Evolutionary conservation across 2,888 invertebrate species (phyloP), one percentile per base, ranked within the genome.

Genomic region (Drosophila kambysellisi): DNA sequence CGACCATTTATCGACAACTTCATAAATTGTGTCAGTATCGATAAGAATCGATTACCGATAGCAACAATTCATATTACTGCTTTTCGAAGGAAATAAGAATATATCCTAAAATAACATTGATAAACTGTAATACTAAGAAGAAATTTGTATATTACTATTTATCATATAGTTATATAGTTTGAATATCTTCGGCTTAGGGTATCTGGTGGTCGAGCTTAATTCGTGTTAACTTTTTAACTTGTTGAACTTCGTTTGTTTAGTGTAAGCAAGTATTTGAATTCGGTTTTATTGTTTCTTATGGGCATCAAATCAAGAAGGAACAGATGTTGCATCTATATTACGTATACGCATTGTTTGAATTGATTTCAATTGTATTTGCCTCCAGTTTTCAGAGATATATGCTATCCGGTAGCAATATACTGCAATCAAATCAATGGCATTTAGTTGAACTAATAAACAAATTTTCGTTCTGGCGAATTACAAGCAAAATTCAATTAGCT

Each of bases 381-480:
- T 30, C 52, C 63, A 74, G 41, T 39, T 35, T 37, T 56, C 17
- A 46, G 11, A 9, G 8, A 46, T 58, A 50, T 32, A 43, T 73
- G 32, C n/a, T 62, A 61, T 62, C 62, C 58, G 52, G 41, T 68
- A 17, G 15, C 37, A 59, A 69, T 74, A 57, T 70, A 46, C 50
- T 57, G 58, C 69, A 68, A 74, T 78, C 74, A 71, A 67, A 70
- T 60, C 59, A 69, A 86, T 60, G 53, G 46, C 66, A 41, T 74
- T 74, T 65, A 56, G 56, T 79, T 56, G 56, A 53, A 73, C 52
- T 15, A 77, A 83, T 48, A 73, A 77, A 75, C 52, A 77, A 62
- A 43, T 15, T 43, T 51, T 41, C 50, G 17, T 48, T 37, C 56
- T 65, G 68, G 46, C 46, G 57, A 58, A 70, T 73, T 66, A 51